phyloP scores from a whole-genome alignment of 2,113 vertebrate genomes.

The Ptychochromis oligacanthus region DNA sequence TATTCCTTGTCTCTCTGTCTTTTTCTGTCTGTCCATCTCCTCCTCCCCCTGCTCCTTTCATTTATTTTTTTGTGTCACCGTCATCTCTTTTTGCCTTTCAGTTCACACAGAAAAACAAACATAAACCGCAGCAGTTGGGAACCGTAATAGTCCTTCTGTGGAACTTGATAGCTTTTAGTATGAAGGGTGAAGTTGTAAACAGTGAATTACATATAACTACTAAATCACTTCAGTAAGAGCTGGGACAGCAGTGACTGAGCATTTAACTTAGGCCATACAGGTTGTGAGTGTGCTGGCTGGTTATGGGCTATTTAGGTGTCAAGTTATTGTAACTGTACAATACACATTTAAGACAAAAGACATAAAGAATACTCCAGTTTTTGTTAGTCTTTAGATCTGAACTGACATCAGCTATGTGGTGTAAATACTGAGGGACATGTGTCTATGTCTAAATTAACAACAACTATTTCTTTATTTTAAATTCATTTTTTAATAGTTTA shows the following conservation, averaged over 20 bases:
- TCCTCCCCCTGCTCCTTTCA: not conserved
- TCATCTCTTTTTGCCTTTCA: conserved; percentile 42
- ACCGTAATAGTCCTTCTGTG: conserved; percentile 46
- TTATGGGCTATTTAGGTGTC: conserved; percentile 16
- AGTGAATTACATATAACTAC: conserved; percentile 52
- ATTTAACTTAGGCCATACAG: conserved; percentile 40
- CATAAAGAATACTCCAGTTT: not conserved
- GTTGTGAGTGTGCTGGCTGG: conserved; percentile 4
- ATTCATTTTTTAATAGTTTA: not conserved
- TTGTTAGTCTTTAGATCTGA: not conserved
- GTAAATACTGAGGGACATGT: not conserved
- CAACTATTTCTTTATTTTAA: not conserved
- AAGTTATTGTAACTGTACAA: conserved; percentile 13
- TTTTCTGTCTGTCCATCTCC: conserved; percentile 17
- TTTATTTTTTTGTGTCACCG: not conserved
- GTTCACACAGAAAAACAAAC: conserved; percentile 54
- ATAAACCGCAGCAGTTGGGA: conserved; percentile 56
- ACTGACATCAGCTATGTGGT: not conserved
- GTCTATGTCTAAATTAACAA: not conserved
- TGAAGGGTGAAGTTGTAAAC: conserved; percentile 65
- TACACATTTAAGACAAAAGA: conserved; percentile 15
- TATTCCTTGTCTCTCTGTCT: conserved; percentile 44
- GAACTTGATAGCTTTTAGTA: conserved; percentile 56
- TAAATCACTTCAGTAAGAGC: conserved; percentile 57
- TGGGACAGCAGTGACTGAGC: conserved; percentile 33